Evolutionary conservation across 2,797 vertebrate genomes (phyloP).

Genomic region (Pogoniulus pusillus): DNA sequence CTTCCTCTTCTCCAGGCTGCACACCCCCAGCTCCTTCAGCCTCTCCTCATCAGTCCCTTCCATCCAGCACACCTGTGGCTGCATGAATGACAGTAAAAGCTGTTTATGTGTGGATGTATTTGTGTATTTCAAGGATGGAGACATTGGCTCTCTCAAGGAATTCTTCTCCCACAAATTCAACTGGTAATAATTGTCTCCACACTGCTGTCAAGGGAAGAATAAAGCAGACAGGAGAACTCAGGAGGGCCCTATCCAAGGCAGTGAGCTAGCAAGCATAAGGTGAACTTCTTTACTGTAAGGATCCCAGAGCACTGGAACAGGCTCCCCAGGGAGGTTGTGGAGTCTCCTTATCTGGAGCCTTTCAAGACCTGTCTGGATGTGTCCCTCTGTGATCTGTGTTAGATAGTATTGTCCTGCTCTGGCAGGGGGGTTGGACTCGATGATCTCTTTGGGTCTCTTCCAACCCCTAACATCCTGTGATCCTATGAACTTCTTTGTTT

Average conservation of each 20-base stretch:
- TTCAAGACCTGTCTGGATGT: too few species aligned
- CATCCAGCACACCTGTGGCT: fast-evolving
- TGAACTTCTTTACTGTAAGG: fast-evolving
- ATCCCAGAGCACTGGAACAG: too few species aligned
- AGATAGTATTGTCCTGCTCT: too few species aligned
- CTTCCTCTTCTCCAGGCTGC: too few species aligned
- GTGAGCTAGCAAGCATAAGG: neutral
- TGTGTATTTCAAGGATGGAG: neutral
- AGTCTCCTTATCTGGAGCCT: too few species aligned
- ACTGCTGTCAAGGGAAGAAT: fast-evolving
- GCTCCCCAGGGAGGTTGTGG: too few species aligned
- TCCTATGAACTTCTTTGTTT: fast-evolving
- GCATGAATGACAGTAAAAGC: neutral
- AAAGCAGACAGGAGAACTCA: neutral
- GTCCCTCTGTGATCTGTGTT: too few species aligned
- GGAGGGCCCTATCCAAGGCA: neutral
- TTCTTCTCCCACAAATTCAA: neutral
- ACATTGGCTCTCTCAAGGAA: neutral
- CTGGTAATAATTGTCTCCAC: neutral
- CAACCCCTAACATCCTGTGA: too few species aligned
- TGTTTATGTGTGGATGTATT: fast-evolving
- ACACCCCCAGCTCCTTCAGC: too few species aligned
- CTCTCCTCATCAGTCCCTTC: neutral
- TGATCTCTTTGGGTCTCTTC: too few species aligned
- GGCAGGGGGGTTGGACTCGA: too few species aligned